A percentile compares a stretch with the other conserved stretches of the same genome.
phyloP scores from a whole-genome alignment of 2,888 invertebrate species.

The Lasioglossum calceatum region DNA sequence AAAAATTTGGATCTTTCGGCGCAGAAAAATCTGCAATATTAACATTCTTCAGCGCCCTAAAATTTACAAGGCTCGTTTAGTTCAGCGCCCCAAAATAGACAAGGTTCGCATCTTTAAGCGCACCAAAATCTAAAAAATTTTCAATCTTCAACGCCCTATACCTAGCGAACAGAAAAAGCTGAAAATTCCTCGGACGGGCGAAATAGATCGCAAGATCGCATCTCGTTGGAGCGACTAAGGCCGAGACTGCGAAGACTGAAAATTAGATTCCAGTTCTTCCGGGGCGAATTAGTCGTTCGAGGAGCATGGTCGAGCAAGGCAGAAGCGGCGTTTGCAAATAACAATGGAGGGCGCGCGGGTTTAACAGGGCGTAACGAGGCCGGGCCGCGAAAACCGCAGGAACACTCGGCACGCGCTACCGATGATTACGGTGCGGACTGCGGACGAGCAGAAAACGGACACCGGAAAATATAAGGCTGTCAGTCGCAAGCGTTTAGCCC shows the following conservation, averaged over 20 bases:
- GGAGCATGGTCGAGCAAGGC: background rate
- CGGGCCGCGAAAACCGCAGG: conserved; percentile 61
- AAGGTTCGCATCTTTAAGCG: rapidly evolving
- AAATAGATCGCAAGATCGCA: background rate
- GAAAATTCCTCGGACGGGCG: too few species aligned
- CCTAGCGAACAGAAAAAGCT: too few species aligned
- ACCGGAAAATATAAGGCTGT: conserved; percentile 63
- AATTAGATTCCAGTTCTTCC: background rate
- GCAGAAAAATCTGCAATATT: too few species aligned
- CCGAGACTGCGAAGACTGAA: background rate
- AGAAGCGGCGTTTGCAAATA: conserved; percentile 39
- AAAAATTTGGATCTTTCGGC: too few species aligned
- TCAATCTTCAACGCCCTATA: too few species aligned
- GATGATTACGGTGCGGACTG: conserved; percentile 38
- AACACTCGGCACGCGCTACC: conserved; percentile 60
- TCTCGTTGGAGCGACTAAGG: background rate
- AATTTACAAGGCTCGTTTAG: too few species aligned
- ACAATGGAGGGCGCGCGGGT: conserved; percentile 45
- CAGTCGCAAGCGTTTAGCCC: conserved; percentile 45
- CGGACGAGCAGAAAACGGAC: conserved; percentile 39
- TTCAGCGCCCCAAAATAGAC: too few species aligned
- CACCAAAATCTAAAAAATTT: too few species aligned
- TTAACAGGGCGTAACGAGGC: conserved; percentile 47
- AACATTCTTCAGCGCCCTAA: too few species aligned
- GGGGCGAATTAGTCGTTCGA: background rate